A percentile compares a stretch with the other conserved stretches of the same genome.
Conservation (phyloP, 2,113 vertebrate species). For the Oncorhynchus nerka region DNA sequence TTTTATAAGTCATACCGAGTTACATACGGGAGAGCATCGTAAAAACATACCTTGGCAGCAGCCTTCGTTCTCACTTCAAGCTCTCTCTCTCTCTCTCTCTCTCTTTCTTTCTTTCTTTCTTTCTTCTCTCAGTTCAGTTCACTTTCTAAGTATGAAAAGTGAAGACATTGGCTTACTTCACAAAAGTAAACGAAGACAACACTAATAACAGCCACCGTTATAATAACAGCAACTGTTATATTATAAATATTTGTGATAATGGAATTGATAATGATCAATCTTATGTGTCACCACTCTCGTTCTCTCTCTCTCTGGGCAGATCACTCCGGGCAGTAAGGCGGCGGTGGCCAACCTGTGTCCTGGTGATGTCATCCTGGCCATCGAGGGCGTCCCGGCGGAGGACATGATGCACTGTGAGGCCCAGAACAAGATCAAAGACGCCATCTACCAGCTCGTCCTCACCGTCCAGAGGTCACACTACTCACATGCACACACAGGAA, state of each 20-base stretch:
- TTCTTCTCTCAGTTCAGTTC: not conserved
- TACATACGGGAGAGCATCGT: too few relatives aligned
- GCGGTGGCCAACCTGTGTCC: conserved; percentile 84
- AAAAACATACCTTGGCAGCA: too few relatives aligned
- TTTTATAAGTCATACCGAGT: too few relatives aligned
- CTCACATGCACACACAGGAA: not conserved
- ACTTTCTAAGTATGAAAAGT: not conserved
- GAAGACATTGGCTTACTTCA: too few relatives aligned
- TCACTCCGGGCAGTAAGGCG: conserved; percentile 94
- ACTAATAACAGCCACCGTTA: too few relatives aligned
- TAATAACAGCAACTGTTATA: too few relatives aligned
- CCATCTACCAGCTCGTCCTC: conserved; percentile 79
- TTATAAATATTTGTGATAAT: too few relatives aligned
- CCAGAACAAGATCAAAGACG: conserved; percentile 93
- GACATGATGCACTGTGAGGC: conserved; percentile 94
- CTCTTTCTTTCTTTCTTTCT: too few relatives aligned
- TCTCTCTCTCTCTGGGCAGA: conserved; percentile 63
- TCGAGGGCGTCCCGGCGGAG: conserved; percentile 83
- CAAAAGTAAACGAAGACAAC: too few relatives aligned
- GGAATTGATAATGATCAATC: too few relatives aligned
- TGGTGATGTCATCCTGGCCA: conserved; percentile 91
- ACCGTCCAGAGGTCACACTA: conserved; percentile 83
- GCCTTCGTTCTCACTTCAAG: not conserved
- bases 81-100: not conserved
- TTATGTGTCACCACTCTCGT: not conserved